Percentiles rank a stretch among this genome's conserved stretches.
These are phyloP conservation scores for Emesis furor DNA, from an alignment of 2,888 invertebrate species.

Conservation along the genomic window DNA sequence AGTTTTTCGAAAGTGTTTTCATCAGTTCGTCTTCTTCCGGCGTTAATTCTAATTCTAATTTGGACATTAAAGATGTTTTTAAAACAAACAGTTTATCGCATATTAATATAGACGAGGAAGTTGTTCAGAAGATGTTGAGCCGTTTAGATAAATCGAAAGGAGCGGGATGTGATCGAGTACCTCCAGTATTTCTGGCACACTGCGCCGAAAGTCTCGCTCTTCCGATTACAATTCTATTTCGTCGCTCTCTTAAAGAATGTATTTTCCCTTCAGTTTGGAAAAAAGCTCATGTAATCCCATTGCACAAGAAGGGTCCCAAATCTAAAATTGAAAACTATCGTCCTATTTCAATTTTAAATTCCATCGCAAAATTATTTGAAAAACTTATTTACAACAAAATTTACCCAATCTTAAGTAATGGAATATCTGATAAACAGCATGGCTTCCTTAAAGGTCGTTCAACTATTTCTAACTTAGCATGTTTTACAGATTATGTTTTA, in stretches of 20 bases:
- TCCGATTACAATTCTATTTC: constrained; percentile 6
- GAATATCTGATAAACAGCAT: background rate
- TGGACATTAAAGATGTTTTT: too few species aligned
- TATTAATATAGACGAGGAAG: too few species aligned
- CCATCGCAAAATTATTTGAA: background rate
- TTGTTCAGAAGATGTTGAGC: too few species aligned
- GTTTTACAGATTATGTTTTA: background rate
- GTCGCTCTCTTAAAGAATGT: background rate
- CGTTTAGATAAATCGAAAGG: background rate
- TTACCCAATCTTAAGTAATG: background rate
- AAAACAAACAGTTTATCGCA: too few species aligned
- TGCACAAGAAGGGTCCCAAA: constrained; percentile 43
- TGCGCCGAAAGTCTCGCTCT: background rate
- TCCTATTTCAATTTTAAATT: constrained; percentile 29
- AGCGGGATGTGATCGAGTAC: background rate
- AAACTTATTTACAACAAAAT: background rate
- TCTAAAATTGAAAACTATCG: constrained; percentile 36
- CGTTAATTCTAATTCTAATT: too few species aligned
- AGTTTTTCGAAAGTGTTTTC: constrained; percentile 8
- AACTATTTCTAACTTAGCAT: background rate
- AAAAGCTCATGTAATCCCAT: constrained; percentile 32
- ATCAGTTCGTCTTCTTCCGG: background rate
- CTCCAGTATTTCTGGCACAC: background rate
- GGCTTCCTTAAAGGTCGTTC: background rate
- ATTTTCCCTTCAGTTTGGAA: constrained; percentile 37